These are phyloP conservation scores for Nycteola revayana DNA, from an alignment of 2,888 invertebrate genomes.

Conservation along the genomic window DNA sequence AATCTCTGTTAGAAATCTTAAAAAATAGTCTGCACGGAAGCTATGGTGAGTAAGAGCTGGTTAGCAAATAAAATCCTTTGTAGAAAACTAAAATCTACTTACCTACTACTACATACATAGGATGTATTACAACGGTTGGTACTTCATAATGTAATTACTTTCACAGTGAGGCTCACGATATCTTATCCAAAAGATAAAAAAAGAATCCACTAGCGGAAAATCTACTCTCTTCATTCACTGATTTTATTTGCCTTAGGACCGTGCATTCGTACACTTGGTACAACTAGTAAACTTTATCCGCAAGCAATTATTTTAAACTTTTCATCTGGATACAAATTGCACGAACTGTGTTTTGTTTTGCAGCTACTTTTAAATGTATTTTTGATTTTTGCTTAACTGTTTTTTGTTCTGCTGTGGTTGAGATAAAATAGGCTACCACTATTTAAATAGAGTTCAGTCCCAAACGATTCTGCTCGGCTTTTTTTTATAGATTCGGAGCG, in stretches of 20 bases:
- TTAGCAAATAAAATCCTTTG: too few relatives aligned
- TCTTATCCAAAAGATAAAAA: slow-evolving; percentile 25
- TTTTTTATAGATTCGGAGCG: too few relatives aligned
- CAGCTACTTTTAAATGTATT: slow-evolving; percentile 25
- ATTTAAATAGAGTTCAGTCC: slow-evolving; percentile 18
- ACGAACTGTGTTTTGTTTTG: slow-evolving; percentile 21
- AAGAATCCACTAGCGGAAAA: slow-evolving; percentile 26
- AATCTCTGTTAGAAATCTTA: too few relatives aligned
- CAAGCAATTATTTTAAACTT: slow-evolving; percentile 34
- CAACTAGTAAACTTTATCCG: slow-evolving; percentile 23
- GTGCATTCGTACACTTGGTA: slow-evolving; percentile 18
- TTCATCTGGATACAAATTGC: slow-evolving; percentile 32
- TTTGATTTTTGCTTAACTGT: not conserved
- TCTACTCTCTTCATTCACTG: slow-evolving; percentile 29
- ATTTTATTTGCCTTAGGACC: slow-evolving; percentile 32
- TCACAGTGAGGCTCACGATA: slow-evolving; percentile 20
- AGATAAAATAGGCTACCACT: slow-evolving; percentile 24
- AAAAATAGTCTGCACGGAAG: too few relatives aligned
- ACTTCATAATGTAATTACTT: slow-evolving; percentile 29
- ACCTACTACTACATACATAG: too few relatives aligned
- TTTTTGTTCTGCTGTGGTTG: slow-evolving; percentile 6
- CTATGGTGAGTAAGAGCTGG: too few relatives aligned
- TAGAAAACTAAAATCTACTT: too few relatives aligned
- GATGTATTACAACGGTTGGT: too few relatives aligned
- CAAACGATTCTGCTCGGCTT: slow-evolving; percentile 11